Percentiles rank a stretch among this genome's conserved stretches.
Evolutionary conservation across 1,140 invertebrate species (phyloP).

Genomic region (Ericerus pela): DNA sequence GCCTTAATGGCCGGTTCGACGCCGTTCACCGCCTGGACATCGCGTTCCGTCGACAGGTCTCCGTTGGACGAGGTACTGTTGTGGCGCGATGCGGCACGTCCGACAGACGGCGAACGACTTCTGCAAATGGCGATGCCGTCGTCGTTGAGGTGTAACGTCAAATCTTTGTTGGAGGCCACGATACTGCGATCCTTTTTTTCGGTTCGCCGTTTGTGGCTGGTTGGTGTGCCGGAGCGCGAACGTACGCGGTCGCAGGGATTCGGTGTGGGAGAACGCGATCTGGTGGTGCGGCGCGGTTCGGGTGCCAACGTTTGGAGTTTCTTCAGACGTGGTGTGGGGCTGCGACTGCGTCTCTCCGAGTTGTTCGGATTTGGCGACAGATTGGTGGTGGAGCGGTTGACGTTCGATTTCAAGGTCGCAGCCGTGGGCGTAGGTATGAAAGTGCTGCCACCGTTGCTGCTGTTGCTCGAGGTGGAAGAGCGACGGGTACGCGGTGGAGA

Average conservation of each 20-base stretch:
- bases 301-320: not conserved
- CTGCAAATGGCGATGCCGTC: not conserved
- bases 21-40: not conserved
- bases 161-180: not conserved
- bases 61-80: not conserved
- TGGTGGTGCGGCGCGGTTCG: not conserved
- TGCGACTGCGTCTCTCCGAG: slow-evolving; percentile 18
- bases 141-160: not conserved
- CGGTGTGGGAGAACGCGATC: not conserved
- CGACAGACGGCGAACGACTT: slow-evolving; percentile 14
- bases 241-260: not conserved
- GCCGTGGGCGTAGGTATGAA: slow-evolving; percentile 19
- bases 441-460: slow-evolving; percentile 28
- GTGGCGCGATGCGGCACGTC: slow-evolving; percentile 4
- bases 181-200: not conserved
- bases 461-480: slow-evolving; percentile 38
- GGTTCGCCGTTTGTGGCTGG: not conserved
- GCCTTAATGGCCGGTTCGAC: not conserved
- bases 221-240: not conserved
- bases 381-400: not conserved
- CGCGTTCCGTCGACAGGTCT: not conserved
- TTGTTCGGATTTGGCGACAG: not conserved
- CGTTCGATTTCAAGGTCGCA: slow-evolving; percentile 23
- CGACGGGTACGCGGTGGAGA: slow-evolving; percentile 39
- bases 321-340: slow-evolving; percentile 15